Evolutionary conservation across 2,113 vertebrate species (phyloP).

Genomic region (Salvelinus fontinalis): DNA sequence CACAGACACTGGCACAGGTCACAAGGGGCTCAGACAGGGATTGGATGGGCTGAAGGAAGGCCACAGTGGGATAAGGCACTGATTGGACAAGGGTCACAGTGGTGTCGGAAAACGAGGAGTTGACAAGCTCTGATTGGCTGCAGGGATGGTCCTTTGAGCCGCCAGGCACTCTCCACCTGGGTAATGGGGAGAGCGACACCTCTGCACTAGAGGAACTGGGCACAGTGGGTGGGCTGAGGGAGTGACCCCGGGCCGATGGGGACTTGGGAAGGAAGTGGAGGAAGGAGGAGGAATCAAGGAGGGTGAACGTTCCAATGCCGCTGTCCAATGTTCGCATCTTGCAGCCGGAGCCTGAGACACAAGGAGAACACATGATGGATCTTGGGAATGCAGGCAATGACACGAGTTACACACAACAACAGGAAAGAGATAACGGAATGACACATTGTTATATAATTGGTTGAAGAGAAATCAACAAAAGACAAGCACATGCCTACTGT

Average conservation of each 20-base stretch:
- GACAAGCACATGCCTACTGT: background rate
- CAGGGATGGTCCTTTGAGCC: slow-evolving; percentile 57
- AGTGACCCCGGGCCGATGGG: slow-evolving; percentile 72
- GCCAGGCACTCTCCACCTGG: slow-evolving; percentile 70
- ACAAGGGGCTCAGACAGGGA: slow-evolving; percentile 55
- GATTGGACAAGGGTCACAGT: slow-evolving; percentile 70
- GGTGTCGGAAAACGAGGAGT: slow-evolving; percentile 76
- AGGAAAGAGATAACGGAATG: slow-evolving; percentile 27
- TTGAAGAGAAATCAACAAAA: background rate
- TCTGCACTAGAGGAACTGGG: slow-evolving; percentile 56
- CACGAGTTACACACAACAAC: slow-evolving; percentile 30
- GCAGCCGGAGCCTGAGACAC: slow-evolving; percentile 81
- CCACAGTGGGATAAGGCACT: slow-evolving; percentile 71
- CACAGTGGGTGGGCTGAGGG: slow-evolving; percentile 77
- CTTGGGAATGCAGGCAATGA: slow-evolving; percentile 9
- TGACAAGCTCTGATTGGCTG: slow-evolving; percentile 64
- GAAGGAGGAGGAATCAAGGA: slow-evolving; percentile 57
- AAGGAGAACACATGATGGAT: slow-evolving; percentile 65
- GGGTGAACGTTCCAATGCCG: background rate
- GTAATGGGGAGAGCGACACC: slow-evolving; percentile 59
- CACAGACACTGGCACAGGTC: slow-evolving; percentile 64
- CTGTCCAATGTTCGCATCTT: slow-evolving; percentile 91
- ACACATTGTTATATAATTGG: background rate
- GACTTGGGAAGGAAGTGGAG: slow-evolving; percentile 75
- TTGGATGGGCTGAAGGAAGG: slow-evolving; percentile 67